These are phyloP conservation scores for Drosophila willistoni DNA, from an alignment of 1,140 invertebrate genomes.

Conservation along the genomic window DNA sequence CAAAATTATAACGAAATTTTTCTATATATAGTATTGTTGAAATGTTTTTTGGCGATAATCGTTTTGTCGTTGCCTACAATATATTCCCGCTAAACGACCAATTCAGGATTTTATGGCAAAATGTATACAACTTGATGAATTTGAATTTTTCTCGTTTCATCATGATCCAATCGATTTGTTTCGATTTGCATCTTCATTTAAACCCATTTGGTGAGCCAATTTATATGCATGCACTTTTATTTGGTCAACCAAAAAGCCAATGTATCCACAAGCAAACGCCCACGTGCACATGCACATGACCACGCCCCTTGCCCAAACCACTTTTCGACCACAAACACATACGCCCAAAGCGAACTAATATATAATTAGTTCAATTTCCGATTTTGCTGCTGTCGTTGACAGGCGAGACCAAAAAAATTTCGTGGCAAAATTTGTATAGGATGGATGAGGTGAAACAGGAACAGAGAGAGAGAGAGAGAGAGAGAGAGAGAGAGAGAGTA, in stretches of 20 bases:
- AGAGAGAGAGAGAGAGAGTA: too few species aligned
- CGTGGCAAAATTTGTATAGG: conserved; percentile 26
- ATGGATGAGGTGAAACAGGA: too few species aligned
- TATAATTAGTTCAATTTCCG: conserved; percentile 72
- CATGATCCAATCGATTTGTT: conserved; percentile 3
- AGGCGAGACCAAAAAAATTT: conserved; percentile 24
- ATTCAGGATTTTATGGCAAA: background rate
- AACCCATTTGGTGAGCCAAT: conserved; percentile 5
- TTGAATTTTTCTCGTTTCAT: background rate
- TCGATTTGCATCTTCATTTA: conserved; percentile 11
- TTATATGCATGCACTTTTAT: conserved; percentile 11
- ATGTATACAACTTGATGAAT: background rate
- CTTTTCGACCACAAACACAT: background rate
- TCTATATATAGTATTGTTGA: too few species aligned
- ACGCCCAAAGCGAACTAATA: conserved; percentile 48
- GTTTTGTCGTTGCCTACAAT: too few species aligned
- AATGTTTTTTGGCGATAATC: too few species aligned
- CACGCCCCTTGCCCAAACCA: background rate
- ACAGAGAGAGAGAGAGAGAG: too few species aligned
- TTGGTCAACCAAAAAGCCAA: conserved; percentile 12
- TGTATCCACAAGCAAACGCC: conserved; percentile 1
- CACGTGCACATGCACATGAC: conserved; percentile 47
- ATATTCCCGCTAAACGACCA: too few species aligned
- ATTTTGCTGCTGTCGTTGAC: conserved; percentile 31
- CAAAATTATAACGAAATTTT: too few species aligned